Percentiles rank a stretch among this genome's conserved stretches.
phyloP scores from a whole-genome alignment of 2,797 vertebrate species.

The Channa striata region DNA sequence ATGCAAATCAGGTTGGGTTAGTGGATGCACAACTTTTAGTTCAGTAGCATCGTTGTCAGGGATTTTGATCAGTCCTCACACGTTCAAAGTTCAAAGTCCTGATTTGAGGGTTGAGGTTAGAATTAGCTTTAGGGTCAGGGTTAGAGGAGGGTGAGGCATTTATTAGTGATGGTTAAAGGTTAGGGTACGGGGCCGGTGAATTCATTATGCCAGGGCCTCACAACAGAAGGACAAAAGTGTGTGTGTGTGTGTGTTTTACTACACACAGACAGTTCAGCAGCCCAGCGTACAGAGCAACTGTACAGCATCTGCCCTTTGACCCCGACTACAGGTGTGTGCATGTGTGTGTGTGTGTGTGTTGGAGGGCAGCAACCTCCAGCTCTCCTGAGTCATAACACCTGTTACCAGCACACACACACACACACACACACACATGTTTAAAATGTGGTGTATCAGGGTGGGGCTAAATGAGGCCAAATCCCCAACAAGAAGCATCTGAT shows the following conservation, averaged over 20 bases:
- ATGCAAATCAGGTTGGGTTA: neutral
- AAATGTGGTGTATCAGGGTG: neutral
- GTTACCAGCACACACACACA: constrained; percentile 41
- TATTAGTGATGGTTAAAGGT: neutral
- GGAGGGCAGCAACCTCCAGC: constrained; percentile 29
- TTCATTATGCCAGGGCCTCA: neutral
- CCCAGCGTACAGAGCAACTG: constrained; percentile 55
- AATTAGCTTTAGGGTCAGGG: neutral
- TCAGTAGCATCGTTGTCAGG: too few species aligned
- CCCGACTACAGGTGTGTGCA: constrained; percentile 44
- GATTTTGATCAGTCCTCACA: too few species aligned
- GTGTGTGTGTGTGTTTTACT: constrained; percentile 17
- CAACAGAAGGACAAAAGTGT: neutral
- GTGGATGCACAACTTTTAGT: too few species aligned
- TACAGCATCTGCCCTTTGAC: constrained; percentile 63
- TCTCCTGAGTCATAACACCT: constrained; percentile 62
- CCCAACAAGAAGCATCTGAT: too few species aligned
- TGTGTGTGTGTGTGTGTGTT: constrained; percentile 8
- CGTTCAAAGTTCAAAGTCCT: too few species aligned
- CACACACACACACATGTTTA: neutral
- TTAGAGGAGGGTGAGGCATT: neutral
- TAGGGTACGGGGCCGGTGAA: neutral
- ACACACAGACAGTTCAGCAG: constrained; percentile 40
- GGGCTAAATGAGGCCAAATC: too few species aligned
- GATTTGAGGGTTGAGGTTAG: neutral